These are phyloP conservation scores for Ochropleura leucogaster DNA, from an alignment of 2,888 invertebrate species.

Conservation along the genomic window DNA sequence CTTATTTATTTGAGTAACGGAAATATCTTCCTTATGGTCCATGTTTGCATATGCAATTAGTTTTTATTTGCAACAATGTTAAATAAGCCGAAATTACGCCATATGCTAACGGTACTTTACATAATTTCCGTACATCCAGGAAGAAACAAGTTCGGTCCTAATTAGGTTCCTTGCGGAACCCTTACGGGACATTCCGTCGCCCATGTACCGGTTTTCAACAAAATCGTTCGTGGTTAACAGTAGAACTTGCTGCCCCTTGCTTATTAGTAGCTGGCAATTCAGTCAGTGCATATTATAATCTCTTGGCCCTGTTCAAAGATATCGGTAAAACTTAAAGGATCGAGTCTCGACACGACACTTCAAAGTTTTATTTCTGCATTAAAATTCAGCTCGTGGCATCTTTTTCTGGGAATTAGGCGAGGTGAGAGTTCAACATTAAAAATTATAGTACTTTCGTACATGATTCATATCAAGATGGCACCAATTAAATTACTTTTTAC, in stretches of 20 bases:
- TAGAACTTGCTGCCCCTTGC: conserved; percentile 47
- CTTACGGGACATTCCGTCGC: conserved; percentile 41
- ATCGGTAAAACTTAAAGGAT: conserved; percentile 14
- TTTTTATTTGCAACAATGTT: conserved; percentile 42
- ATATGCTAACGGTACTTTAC: conserved; percentile 37
- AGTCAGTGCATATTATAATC: conserved; percentile 47
- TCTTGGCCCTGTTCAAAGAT: conserved; percentile 26
- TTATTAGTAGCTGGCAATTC: conserved; percentile 57
- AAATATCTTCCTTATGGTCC: conserved; percentile 42
- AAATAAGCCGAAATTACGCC: conserved; percentile 32
- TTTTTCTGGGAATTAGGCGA: conserved; percentile 36
- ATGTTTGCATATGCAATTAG: conserved; percentile 40
- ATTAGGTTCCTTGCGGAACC: conserved; percentile 47
- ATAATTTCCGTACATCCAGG: conserved; percentile 44
- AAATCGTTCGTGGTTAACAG: conserved; percentile 53
- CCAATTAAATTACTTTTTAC: conserved; percentile 51
- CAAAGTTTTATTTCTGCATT: conserved; percentile 6
- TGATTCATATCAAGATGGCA: conserved; percentile 57
- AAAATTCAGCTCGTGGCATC: conserved; percentile 11
- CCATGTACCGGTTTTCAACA: conserved; percentile 62
- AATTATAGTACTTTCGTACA: conserved; percentile 46
- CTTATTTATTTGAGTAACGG: conserved; percentile 43
- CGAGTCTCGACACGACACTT: neutral
- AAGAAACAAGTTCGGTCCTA: conserved; percentile 45
- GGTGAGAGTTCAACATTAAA: conserved; percentile 45